Conservation (phyloP, 2,113 vertebrate species). For the Todiramphus saurophagus region DNA sequence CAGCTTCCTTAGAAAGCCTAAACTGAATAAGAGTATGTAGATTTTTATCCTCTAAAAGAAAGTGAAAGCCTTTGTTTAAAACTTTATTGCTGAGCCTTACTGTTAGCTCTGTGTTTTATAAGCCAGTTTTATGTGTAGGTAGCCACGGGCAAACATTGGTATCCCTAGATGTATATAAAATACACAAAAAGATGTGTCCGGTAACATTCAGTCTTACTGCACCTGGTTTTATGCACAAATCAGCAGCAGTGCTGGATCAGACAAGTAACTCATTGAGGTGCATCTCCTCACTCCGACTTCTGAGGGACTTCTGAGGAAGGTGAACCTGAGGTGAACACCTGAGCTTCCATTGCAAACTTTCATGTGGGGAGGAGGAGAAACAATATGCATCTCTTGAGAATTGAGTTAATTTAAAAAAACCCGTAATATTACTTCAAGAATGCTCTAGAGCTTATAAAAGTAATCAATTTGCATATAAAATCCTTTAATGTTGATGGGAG, state of each 20-base stretch:
- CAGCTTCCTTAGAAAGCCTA: not conserved
- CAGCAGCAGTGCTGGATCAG: not conserved
- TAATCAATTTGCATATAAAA: constrained; percentile 71
- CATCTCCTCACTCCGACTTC: not conserved
- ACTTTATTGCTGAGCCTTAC: not conserved
- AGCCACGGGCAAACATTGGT: not conserved
- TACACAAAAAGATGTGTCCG: not conserved
- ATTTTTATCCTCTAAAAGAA: not conserved
- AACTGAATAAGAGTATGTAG: not conserved
- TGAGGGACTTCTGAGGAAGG: constrained; percentile 40
- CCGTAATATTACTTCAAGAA: constrained; percentile 6
- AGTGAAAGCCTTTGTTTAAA: not conserved
- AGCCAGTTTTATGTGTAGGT: not conserved
- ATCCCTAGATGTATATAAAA: not conserved
- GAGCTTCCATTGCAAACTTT: constrained; percentile 16
- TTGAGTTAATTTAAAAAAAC: constrained; percentile 29
- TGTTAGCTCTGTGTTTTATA: not conserved
- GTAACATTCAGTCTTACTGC: not conserved
- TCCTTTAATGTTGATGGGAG: constrained; percentile 52
- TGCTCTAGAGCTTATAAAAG: constrained; percentile 58
- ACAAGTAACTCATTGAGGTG: not conserved
- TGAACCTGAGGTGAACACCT: constrained; percentile 27
- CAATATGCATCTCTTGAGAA: constrained; percentile 48
- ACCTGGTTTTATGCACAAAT: not conserved
- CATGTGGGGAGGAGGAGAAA: constrained; percentile 8